These are phyloP conservation scores for Micromesistius poutassou DNA, from an alignment of 2,797 vertebrate genomes.

Conservation along the genomic window DNA sequence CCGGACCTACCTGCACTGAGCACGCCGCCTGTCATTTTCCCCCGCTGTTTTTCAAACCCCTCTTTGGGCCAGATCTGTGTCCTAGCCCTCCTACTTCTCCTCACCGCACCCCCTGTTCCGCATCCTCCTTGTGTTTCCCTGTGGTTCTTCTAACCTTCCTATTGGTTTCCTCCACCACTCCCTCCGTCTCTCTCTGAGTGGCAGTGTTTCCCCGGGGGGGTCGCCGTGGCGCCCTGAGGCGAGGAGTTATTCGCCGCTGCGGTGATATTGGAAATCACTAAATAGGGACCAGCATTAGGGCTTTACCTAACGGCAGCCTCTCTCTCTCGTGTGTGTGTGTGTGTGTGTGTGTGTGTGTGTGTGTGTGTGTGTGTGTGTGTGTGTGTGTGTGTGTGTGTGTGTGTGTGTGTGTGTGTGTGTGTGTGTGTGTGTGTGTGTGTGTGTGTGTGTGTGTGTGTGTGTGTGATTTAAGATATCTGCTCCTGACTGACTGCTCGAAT, in stretches of 20 bases:
- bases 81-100: not conserved
- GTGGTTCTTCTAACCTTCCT: not conserved
- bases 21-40: not conserved
- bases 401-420: not conserved
- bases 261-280: slow-evolving; percentile 71
- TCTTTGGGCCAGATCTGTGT: not conserved
- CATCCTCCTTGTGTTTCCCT: not conserved
- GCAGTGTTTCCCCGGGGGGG: slow-evolving; percentile 11
- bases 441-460: not conserved
- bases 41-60: not conserved
- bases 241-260: slow-evolving; percentile 43
- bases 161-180: slow-evolving; percentile 4
- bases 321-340: not conserved
- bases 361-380: not conserved
- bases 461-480: too few relatives aligned
- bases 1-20: too few relatives aligned
- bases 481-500: slow-evolving; percentile 70
- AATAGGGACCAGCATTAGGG: slow-evolving; percentile 62
- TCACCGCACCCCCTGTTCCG: not conserved
- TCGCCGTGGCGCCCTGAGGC: slow-evolving; percentile 57
- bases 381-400: too few relatives aligned
- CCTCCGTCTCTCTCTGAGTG: slow-evolving; percentile 6
- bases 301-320: slow-evolving; percentile 42
- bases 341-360: not conserved
- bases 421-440: not conserved